A percentile compares a stretch with the other conserved stretches of the same genome.
Evolutionary conservation across 2,113 vertebrate genomes (phyloP).

Genomic region (Zosterops hypoxanthus): DNA sequence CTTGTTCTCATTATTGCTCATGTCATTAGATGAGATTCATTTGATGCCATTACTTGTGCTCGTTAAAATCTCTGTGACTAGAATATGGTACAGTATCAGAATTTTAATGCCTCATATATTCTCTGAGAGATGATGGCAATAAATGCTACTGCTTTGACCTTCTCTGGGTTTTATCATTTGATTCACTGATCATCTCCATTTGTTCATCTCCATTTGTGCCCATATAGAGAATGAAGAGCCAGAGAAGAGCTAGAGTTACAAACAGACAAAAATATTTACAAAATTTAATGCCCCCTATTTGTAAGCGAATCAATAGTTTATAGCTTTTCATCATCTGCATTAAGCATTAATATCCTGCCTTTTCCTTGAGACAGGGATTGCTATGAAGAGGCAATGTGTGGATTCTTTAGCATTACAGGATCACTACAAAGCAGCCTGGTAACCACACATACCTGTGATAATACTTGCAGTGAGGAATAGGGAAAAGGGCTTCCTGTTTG

Average conservation of each 20-base stretch:
- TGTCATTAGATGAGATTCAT: constrained; percentile 53
- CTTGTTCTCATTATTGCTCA: constrained; percentile 17
- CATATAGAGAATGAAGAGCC: background rate
- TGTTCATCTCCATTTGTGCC: background rate
- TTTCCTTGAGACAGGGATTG: background rate
- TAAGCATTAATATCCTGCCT: background rate
- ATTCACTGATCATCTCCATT: constrained; percentile 20
- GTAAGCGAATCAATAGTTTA: background rate
- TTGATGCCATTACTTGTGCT: constrained; percentile 34
- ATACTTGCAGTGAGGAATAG: background rate
- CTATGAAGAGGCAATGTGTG: background rate
- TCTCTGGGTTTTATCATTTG: constrained; percentile 52
- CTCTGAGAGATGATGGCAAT: constrained; percentile 57
- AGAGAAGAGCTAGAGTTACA: background rate
- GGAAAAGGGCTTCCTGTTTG: background rate
- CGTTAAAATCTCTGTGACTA: constrained; percentile 66
- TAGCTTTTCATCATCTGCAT: background rate
- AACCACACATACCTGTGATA: background rate
- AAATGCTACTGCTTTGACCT: constrained; percentile 68
- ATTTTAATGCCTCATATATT: constrained; percentile 69
- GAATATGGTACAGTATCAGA: constrained; percentile 52
- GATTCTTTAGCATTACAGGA: background rate
- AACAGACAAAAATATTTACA: constrained; percentile 28
- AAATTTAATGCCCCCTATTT: background rate
- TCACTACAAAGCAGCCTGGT: background rate